Percentiles rank a stretch among this genome's conserved stretches.
Conservation (phyloP, 2,113 vertebrate species). For the Forbesichthys papilliferus region DNA sequence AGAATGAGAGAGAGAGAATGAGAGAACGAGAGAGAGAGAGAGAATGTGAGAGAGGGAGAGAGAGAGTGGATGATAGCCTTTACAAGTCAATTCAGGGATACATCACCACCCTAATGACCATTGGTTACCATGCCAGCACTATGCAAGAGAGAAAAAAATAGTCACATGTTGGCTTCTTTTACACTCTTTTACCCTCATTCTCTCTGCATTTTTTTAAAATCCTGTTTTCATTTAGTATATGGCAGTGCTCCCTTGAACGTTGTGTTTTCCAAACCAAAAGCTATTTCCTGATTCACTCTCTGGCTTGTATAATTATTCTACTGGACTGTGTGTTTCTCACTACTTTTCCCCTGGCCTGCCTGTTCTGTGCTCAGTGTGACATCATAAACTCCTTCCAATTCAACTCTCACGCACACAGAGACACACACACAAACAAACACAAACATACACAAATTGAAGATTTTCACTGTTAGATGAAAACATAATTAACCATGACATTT, state of each 20-base stretch:
- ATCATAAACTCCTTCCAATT: constrained; percentile 59
- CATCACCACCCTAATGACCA: constrained; percentile 43
- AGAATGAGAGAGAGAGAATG: too few species aligned
- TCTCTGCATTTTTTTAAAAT: constrained; percentile 34
- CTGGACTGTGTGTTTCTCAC: constrained; percentile 52
- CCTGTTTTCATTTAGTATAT: constrained; percentile 76
- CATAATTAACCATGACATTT: too few species aligned
- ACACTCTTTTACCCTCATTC: neutral
- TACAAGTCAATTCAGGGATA: constrained; percentile 11
- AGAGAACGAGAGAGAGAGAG: too few species aligned
- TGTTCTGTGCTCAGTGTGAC: constrained; percentile 64
- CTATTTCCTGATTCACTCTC: constrained; percentile 80
- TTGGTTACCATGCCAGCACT: constrained; percentile 42
- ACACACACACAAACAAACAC: neutral
- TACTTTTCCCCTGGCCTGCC: constrained; percentile 57
- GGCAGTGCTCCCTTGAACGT: constrained; percentile 65
- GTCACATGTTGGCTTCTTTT: constrained; percentile 30
- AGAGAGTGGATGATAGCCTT: constrained; percentile 10
- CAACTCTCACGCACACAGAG: constrained; percentile 25
- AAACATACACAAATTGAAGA: neutral
- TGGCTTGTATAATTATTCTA: constrained; percentile 78
- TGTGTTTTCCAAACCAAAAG: constrained; percentile 77
- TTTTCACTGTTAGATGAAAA: too few species aligned
- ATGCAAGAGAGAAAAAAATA: neutral
- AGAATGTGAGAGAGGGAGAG: neutral